Percentiles rank a stretch among this genome's conserved stretches.
phyloP scores from a whole-genome alignment of 2,113 vertebrate species.

The Perca fluviatilis region DNA sequence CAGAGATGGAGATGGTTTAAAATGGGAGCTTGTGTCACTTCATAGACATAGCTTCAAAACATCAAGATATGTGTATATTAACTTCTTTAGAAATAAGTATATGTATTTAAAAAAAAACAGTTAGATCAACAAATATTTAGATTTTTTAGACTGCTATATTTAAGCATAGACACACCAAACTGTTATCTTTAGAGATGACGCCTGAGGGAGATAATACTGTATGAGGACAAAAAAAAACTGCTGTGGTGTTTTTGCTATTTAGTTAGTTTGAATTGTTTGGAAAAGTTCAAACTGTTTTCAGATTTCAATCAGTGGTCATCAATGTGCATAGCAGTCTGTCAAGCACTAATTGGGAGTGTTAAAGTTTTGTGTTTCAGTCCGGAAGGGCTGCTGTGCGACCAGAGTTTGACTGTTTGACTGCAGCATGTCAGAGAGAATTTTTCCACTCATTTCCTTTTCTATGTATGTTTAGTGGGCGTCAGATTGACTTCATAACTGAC shows the following conservation, averaged over 20 bases:
- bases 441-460: conserved; percentile 53
- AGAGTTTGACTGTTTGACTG: neutral
- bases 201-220: neutral
- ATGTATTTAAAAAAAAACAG: neutral
- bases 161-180: neutral
- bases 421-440: conserved; percentile 42
- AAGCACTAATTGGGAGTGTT: neutral
- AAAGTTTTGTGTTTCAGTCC: conserved; percentile 17
- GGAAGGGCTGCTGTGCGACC: neutral
- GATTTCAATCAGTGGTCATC: neutral
- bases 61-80: neutral
- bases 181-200: too few relatives aligned
- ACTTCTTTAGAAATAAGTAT: neutral
- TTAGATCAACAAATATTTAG: too few relatives aligned
- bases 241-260: neutral
- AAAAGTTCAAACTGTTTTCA: conserved; percentile 5
- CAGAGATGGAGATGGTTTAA: neutral
- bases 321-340: conserved; percentile 7
- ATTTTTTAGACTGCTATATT: neutral
- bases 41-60: neutral
- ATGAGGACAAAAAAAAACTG: neutral
- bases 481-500: conserved; percentile 40
- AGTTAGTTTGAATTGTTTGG: neutral
- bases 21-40: neutral
- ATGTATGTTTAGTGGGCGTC: conserved; percentile 19